Evolutionary conservation across 1,140 invertebrate genomes (phyloP).

Genomic region (Pemphigus obesinymphae): DNA sequence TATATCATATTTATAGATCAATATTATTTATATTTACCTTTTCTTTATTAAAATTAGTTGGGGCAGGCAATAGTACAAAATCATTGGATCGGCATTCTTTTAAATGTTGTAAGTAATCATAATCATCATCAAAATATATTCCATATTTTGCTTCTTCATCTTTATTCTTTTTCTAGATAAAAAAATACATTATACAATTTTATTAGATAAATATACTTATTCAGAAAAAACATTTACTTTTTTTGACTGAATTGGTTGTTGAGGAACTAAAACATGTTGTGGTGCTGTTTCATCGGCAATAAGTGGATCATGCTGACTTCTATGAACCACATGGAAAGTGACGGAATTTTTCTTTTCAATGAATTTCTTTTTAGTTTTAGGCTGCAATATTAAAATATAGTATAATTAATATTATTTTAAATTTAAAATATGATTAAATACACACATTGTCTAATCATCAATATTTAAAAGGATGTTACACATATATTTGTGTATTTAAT

Average conservation of each 20-base stretch:
- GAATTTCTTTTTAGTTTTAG: slow-evolving; percentile 70
- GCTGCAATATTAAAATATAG: too few relatives aligned
- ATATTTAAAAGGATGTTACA: too few relatives aligned
- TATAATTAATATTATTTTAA: too few relatives aligned
- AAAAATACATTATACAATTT: not conserved
- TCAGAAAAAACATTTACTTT: not conserved
- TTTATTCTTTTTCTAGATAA: slow-evolving; percentile 55
- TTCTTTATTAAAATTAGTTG: slow-evolving; percentile 10
- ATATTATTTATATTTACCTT: not conserved
- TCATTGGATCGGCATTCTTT: slow-evolving; percentile 32
- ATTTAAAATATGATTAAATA: too few relatives aligned
- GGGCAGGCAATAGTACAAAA: slow-evolving; percentile 27
- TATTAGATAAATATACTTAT: not conserved
- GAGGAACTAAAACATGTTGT: slow-evolving; percentile 72
- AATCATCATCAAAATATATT: slow-evolving; percentile 94
- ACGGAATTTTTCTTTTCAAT: slow-evolving; percentile 89
- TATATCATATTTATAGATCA: not conserved
- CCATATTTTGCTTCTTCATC: slow-evolving; percentile 85
- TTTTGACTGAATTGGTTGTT: slow-evolving; percentile 10
- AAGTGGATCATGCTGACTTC: slow-evolving; percentile 88
- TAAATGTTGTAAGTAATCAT: slow-evolving; percentile 92
- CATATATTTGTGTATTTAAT: too few relatives aligned
- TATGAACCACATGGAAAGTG: slow-evolving; percentile 85
- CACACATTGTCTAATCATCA: too few relatives aligned
- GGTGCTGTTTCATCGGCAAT: slow-evolving; percentile 81